Evolutionary conservation across 2,888 invertebrate species (phyloP).

Genomic region (Pheosia gnoma): DNA sequence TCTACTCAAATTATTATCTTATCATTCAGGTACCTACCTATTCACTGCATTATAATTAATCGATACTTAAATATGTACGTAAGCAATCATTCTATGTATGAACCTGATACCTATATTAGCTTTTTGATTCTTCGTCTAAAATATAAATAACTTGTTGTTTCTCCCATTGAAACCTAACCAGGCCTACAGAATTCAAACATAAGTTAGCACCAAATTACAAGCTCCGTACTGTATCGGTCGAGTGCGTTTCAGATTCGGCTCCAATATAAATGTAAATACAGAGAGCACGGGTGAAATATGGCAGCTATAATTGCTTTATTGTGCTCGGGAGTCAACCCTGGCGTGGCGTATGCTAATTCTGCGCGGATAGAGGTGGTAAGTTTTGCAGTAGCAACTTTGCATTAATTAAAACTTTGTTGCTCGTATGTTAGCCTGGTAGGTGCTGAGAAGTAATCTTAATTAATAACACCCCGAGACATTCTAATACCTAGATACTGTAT

Average conservation of each 20-base stretch:
- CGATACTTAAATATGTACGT: no score
- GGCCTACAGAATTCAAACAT: conserved; percentile 8
- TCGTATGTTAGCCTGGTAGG: conserved; percentile 12
- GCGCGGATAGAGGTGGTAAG: conserved; percentile 27
- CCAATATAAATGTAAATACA: conserved; percentile 83
- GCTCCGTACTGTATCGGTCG: conserved; percentile 21
- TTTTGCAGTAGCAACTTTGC: conserved; percentile 31
- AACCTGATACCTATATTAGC: no score
- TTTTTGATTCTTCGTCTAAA: no score
- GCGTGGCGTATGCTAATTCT: conserved; percentile 62
- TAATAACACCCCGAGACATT: not conserved
- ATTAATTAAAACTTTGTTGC: conserved; percentile 33
- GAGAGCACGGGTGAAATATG: conserved; percentile 72
- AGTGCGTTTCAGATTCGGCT: conserved; percentile 29
- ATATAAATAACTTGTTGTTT: not conserved
- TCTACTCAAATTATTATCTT: no score
- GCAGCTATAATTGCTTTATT: conserved; percentile 83
- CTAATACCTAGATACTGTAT: no score
- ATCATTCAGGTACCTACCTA: no score
- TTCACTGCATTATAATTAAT: no score
- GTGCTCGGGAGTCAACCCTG: conserved; percentile 59
- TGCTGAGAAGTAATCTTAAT: not conserved
- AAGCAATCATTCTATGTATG: no score
- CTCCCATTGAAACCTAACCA: no score
- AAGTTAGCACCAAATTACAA: conserved; percentile 35